Conservation (phyloP, 2,113 vertebrate genomes). For the Dicrurus megarhynchus region DNA sequence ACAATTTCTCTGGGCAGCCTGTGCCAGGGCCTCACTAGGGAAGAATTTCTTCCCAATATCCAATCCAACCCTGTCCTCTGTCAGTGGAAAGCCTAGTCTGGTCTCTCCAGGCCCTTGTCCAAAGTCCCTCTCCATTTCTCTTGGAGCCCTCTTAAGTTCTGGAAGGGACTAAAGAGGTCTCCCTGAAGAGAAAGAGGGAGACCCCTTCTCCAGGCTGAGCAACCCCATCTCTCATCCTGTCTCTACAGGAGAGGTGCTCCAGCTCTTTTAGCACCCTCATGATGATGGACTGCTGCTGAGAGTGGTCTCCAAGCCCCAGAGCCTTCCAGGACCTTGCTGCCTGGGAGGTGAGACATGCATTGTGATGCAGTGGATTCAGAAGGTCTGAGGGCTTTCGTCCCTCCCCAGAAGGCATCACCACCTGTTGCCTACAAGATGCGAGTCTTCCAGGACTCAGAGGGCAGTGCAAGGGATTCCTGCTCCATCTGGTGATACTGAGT, state of each 20-base stretch:
- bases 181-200: background rate
- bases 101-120: background rate
- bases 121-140: background rate
- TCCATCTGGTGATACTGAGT: fast-evolving
- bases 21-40: background rate
- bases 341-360: too few relatives aligned
- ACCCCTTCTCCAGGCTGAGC: background rate
- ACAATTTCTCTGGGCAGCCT: background rate
- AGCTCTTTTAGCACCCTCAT: background rate
- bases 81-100: background rate
- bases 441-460: background rate
- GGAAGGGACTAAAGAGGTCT: background rate
- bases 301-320: too few relatives aligned
- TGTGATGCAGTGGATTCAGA: fast-evolving
- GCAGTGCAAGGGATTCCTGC: background rate
- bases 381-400: background rate
- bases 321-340: background rate
- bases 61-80: background rate
- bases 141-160: background rate
- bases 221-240: background rate
- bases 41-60: background rate
- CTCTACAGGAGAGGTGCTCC: background rate
- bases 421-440: background rate
- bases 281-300: background rate
- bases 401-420: background rate